Base-by-base conservation (phyloP, 2,113 vertebrate species). In the Collichthys lucidus region DNA sequence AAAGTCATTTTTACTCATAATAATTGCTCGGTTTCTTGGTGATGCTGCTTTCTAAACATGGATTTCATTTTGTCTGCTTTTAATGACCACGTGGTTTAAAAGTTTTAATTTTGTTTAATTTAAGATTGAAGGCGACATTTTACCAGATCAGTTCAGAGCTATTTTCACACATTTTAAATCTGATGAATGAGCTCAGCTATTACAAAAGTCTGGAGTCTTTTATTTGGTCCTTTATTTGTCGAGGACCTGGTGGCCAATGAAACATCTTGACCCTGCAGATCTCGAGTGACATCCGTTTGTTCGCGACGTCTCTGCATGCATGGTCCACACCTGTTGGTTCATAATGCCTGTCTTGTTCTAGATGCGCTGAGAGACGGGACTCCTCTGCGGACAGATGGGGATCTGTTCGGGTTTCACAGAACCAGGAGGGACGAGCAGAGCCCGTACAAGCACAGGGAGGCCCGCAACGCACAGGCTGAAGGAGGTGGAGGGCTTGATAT, bases 401-500 rank as follows among this genome's bases (percentile, higher is more conserved):
- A 60, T 59, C 31, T 3, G 0, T 74, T 50, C 15, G 61, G 79
- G 20, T 62, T 91, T 20, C 79, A 74, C 65, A 87, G 91, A 85
- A 75, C 53, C 76, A 67, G 84, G 55, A 79, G 92, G 91, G 79
- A 84, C 82, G 71, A 73, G 87, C 40, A 80, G 85, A 82, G 53
- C 16, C 88, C 91, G 26, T 60, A 87, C 0, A 90, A 82, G 69
- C 89, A 88, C 77, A 94, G 94, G 76, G 92, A 93, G 73, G 94
- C 92, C 78, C 95, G 95, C 63, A 93, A 95, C 77, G 72, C 93
- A 44, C 86, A 53, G 42, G 47, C 46, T 29, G 72, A 75, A 42
- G 77, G 77, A 55, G 90, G 64, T 22, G 77, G 74, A 49, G 89
- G 94, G 68, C 76, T 97, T 60, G 94, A 94, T 78, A 95, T 97